A percentile compares a stretch with the other conserved stretches of the same genome.
These are phyloP conservation scores for Rhea pennata DNA, from an alignment of 2,113 vertebrate genomes.

Conservation along the genomic window DNA sequence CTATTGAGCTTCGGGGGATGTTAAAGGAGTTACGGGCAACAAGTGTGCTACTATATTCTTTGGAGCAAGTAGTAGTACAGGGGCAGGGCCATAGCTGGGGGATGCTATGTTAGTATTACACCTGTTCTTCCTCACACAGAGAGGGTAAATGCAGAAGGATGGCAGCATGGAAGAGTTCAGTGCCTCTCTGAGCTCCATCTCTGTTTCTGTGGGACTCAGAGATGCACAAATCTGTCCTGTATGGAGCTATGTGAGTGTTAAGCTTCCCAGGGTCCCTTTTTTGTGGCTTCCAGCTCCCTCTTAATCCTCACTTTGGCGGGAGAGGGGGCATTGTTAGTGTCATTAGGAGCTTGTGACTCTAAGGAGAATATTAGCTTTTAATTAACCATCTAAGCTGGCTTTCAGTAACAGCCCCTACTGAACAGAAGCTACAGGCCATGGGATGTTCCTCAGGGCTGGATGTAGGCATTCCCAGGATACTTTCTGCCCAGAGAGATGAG, in stretches of 20 bases:
- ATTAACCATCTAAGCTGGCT: conserved; percentile 83
- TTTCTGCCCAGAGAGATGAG: background rate
- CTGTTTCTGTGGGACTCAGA: background rate
- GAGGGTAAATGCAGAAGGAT: accelerated
- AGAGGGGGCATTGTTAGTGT: background rate
- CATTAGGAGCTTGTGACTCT: conserved; percentile 75
- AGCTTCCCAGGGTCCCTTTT: conserved; percentile 14
- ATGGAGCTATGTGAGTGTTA: background rate
- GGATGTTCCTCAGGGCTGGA: conserved; percentile 15
- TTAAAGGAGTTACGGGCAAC: background rate
- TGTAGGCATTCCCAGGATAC: background rate
- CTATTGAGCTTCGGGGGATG: background rate
- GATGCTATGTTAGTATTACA: background rate
- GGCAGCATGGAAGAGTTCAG: background rate
- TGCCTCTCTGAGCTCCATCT: background rate
- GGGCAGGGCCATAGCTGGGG: background rate
- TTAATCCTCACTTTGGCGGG: conserved; percentile 50
- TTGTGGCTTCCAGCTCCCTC: conserved; percentile 14
- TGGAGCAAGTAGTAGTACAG: background rate
- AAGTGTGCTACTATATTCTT: accelerated
- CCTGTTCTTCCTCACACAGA: background rate
- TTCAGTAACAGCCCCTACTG: conserved; percentile 7
- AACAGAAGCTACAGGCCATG: background rate
- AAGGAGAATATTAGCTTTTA: conserved; percentile 69
- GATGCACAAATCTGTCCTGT: background rate